Evolutionary conservation across 2,888 invertebrate species (phyloP), one percentile per base, ranked within the genome.

Genomic region (Agrochola circellaris): DNA sequence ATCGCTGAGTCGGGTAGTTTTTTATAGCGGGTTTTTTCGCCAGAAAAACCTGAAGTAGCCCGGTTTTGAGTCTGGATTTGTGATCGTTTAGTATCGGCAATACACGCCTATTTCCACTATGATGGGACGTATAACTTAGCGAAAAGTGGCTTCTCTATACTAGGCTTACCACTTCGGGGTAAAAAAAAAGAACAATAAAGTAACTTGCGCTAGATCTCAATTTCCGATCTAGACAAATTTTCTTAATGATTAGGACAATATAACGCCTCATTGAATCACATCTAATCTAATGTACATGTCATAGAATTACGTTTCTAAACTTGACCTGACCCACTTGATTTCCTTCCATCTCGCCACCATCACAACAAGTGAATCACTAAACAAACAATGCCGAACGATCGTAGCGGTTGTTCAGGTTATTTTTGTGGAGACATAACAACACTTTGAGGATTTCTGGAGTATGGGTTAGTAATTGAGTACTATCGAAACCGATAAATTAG

Each of bases 331-430:
- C 30, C 38, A 56, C n/a, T 56, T 48, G 30, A 54, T 51, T 56
- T 67, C 38, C n/a, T 54, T 61, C 15, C 15, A 51, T 42, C 45
- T 42, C 15, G 68, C 61, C 34, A 26, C 4, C 45, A 42, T 61
- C 62, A 56, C 30, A 48, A 42, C 54, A 75, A 67, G 51, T 75
- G 67, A 82, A 64, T 82, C 67, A 79, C 26, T 23, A 42, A 48
- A 67, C 42, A 79, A 68, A 75, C 61, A 66, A 54, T 54, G 13
- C 23, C 51, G 26, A 30, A 15, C 20, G 54, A 38, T 48, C 17
- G n/a, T 61, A 54, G 6, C 26, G 68, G 67, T 68, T 38, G 45
- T 61, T 73, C 65, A 23, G 26, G 26, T 60, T 60, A 61, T 79
- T 79, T 81, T 67, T 56, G 38, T 74, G 13, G 45, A 66, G 26